Base-by-base conservation (phyloP, 2,888 invertebrate species). In the Chirona hameri region DNA sequence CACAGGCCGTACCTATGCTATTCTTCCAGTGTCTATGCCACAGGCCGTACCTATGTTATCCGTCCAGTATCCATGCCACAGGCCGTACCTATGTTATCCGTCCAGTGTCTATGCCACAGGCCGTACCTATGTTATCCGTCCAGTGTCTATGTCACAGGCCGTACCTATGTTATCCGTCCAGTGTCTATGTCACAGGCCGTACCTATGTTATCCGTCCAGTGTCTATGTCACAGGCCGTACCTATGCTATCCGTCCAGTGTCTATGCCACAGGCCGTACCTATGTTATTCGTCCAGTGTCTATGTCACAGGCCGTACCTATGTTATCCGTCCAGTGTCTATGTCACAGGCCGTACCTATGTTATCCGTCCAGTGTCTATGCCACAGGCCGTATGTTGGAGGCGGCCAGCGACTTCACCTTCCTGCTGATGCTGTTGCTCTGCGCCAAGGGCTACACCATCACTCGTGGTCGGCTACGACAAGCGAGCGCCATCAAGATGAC, bases 371-470 rank as follows among this genome's bases (percentile, higher is more conserved):
- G 15, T 76, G 14, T 15, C 76, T 27, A 60, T 21, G 14, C 29
- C 88, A 65, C 88, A 92, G 94, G 94, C n/a, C 91, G 92, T 84
- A 90, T 94, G 84, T 88, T 93, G 76, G 92, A 93, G 88, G 92
- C 94, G 0, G 88, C 91, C 4, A 92, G 94, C 27, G 94, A 94
- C 87, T 92, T 93, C 82, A 89, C 92, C 0, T 96, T 94, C 86
- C 90, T 97, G 0, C 89, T 96, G 0, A 89, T 97, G 24, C 89
- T 97, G 82, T 90, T 97, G 1, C 89, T 97, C 10, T 89, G 97
- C 88, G 96, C 93, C 0, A 96, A 97, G 87, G 97, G 97, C 0
- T 97, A 93, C 88, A 97, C 96, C 0, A 93, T 97, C 52, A 97
- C 97, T 0, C 91, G 96, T 81, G 96, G 95, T 0, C 90, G 94